Conservation (phyloP, 1,140 invertebrate species). For the Dendroctonus ponderosae region DNA sequence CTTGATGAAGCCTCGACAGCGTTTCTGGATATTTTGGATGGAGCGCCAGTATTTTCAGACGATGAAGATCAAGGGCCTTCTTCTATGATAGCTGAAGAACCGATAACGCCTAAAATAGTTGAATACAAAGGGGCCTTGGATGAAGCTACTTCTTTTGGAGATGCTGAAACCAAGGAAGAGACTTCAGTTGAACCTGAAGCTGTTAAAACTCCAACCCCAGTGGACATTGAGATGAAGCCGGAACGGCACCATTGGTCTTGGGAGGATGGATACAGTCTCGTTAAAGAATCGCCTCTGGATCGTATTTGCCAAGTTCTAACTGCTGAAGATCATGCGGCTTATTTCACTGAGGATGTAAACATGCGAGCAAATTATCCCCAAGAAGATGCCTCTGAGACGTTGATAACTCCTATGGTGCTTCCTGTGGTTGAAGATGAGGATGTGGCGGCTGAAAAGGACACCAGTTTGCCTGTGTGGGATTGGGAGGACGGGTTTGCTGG, state of each 20-base stretch:
- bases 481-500: slow-evolving; percentile 20
- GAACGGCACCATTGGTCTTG: slow-evolving; percentile 23
- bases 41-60: slow-evolving; percentile 51
- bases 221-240: slow-evolving; percentile 22
- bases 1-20: slow-evolving; percentile 48
- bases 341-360: not conserved
- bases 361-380: not conserved
- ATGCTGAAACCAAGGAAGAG: not conserved
- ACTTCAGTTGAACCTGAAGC: not conserved
- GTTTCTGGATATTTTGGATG: slow-evolving; percentile 57
- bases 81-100: no score
- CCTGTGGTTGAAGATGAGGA: not conserved
- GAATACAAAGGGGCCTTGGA: slow-evolving; percentile 45
- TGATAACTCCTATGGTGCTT: not conserved
- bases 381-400: slow-evolving; percentile 7
- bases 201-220: slow-evolving; percentile 5
- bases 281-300: slow-evolving; percentile 21
- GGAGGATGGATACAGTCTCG: slow-evolving; percentile 23
- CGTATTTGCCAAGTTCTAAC: slow-evolving; percentile 11
- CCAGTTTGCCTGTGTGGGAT: slow-evolving; percentile 10
- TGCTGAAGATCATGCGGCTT: not conserved
- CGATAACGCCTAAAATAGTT: no score
- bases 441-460: not conserved
- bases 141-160: slow-evolving; percentile 48
- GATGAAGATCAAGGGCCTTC: slow-evolving; percentile 50